phyloP scores from a whole-genome alignment of 2,113 vertebrate genomes.

The Notothenia rossii region DNA sequence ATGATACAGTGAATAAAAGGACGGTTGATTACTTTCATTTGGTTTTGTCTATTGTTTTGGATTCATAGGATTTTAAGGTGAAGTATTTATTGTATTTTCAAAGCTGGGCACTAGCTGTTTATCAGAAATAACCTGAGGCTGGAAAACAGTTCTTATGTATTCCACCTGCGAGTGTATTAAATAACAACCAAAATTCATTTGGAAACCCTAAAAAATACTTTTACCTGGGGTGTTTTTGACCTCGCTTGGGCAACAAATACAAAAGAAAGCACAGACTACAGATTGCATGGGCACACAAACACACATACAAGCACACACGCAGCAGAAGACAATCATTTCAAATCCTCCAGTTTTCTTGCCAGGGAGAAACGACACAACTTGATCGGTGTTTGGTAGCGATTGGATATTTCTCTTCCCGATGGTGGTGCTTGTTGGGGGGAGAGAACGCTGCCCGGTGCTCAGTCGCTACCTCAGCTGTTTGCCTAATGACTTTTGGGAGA shows the following conservation, averaged over 20 bases:
- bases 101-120: neutral
- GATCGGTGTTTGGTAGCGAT: conserved; percentile 63
- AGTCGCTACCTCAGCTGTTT: conserved; percentile 77
- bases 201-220: conserved; percentile 20
- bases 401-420: conserved; percentile 60
- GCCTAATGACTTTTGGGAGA: conserved; percentile 76
- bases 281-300: conserved; percentile 1
- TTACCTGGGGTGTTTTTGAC: conserved; percentile 22
- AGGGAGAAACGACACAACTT: conserved; percentile 38
- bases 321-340: conserved; percentile 43
- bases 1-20: neutral
- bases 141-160: conserved; percentile 2
- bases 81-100: neutral
- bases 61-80: too few species aligned
- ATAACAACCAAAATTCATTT: conserved; percentile 35
- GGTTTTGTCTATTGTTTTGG: neutral
- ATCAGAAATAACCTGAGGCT: conserved; percentile 9
- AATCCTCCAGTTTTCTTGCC: conserved; percentile 51
- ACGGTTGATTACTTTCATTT: conserved; percentile 4
- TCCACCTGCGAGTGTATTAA: conserved; percentile 19
- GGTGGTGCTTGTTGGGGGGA: conserved; percentile 44
- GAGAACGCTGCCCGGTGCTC: conserved; percentile 46
- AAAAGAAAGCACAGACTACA: conserved; percentile 1
- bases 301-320: conserved; percentile 8
- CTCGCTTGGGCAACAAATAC: neutral